phyloP scores from a whole-genome alignment of 2,888 invertebrate genomes.

The Terebella lapidaria region DNA sequence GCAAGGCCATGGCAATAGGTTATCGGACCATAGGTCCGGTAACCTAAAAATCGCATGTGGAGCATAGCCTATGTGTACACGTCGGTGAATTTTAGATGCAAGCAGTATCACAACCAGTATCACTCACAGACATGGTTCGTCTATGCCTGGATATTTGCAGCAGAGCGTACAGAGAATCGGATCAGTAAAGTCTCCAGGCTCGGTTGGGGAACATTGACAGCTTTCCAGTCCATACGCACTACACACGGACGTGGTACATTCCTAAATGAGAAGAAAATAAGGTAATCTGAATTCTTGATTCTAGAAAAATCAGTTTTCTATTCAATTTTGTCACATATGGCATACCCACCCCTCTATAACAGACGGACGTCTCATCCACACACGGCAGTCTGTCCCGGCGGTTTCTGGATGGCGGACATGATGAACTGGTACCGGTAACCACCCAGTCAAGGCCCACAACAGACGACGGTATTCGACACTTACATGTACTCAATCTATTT shows the following conservation, averaged over 20 bases:
- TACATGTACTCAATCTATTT: no score
- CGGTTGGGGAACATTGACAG: slow-evolving; percentile 32
- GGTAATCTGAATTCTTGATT: no score
- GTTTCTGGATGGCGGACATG: slow-evolving; percentile 29
- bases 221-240: slow-evolving; percentile 29
- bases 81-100: no score
- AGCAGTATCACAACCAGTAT: no score
- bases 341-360: slow-evolving; percentile 36
- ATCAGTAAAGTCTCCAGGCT: slow-evolving; percentile 29
- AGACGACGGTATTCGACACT: background rate
- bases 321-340: no score
- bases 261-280: slow-evolving; percentile 23
- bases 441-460: slow-evolving; percentile 15
- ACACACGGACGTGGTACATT: slow-evolving; percentile 37
- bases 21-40: no score
- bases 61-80: no score
- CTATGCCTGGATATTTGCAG: slow-evolving; percentile 76
- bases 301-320: no score
- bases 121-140: no score
- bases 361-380: slow-evolving; percentile 27
- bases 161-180: slow-evolving; percentile 74
- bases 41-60: no score
- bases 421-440: slow-evolving; percentile 21
- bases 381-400: slow-evolving; percentile 32
- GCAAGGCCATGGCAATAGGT: no score